Percentiles rank a stretch among this genome's conserved stretches.
phyloP scores from a whole-genome alignment of 2,888 invertebrate genomes.

The Stramonita haemastoma region DNA sequence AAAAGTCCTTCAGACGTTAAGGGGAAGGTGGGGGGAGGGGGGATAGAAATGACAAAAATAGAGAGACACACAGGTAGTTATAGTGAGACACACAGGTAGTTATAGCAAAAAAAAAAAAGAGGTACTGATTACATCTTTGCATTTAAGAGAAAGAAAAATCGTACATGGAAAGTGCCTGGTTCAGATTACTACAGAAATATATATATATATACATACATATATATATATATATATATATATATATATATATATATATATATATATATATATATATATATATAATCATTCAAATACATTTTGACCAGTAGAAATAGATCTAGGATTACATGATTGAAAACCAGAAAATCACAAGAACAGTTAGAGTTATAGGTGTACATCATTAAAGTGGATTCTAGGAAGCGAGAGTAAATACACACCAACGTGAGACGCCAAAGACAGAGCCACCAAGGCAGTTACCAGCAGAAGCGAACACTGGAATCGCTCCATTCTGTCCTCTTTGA shows the following conservation, averaged over 20 bases:
- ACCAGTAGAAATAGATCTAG: background rate
- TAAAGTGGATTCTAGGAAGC: background rate
- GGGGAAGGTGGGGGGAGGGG: no score
- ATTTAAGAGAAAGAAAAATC: no score
- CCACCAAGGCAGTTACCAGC: background rate
- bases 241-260: slow-evolving; percentile 2
- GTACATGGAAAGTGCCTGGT: no score
- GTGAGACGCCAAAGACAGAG: background rate
- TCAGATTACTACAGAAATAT: background rate
- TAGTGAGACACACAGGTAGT: slow-evolving; percentile 12
- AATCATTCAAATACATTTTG: background rate
- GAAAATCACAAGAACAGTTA: no score
- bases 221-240: background rate
- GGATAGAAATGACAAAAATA: background rate
- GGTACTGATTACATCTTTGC: no score
- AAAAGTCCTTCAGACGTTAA: no score
- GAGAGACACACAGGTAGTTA: background rate
- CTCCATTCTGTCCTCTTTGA: background rate
- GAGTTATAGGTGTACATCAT: background rate
- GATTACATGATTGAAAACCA: background rate
- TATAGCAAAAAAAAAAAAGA: background rate
- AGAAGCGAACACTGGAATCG: background rate
- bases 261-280: background rate
- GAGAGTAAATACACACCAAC: background rate
- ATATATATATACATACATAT: background rate